Percentiles rank a stretch among this genome's conserved stretches.
Evolutionary conservation across 1,140 invertebrate genomes (phyloP).

Genomic region (Sitobion miscanthi): DNA sequence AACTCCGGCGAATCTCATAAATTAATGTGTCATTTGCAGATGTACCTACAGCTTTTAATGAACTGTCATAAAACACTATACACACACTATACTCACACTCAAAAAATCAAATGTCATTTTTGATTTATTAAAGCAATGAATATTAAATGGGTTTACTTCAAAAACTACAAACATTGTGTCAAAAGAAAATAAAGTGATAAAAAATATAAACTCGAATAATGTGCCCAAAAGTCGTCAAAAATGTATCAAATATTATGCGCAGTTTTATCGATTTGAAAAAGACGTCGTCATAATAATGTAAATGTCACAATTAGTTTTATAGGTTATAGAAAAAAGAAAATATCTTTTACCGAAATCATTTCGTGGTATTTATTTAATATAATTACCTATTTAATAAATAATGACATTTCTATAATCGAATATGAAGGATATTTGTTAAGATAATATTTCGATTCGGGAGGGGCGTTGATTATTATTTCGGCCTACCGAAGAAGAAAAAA

Average conservation of each 20-base stretch:
- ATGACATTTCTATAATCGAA: not conserved
- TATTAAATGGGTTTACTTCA: not conserved
- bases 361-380: not conserved
- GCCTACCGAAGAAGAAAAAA: not conserved
- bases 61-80: not conserved
- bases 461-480: not conserved
- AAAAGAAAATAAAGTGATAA: not conserved
- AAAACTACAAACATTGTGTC: not conserved
- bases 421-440: not conserved
- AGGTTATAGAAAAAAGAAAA: not conserved
- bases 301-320: not conserved
- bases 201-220: not conserved
- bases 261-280: not conserved
- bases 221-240: too few species aligned
- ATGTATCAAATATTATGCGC: not conserved
- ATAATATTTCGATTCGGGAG: not conserved
- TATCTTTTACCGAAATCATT: not conserved
- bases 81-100: not conserved
- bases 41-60: not conserved
- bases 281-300: not conserved
- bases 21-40: slow-evolving; percentile 6
- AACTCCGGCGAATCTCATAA: not conserved
- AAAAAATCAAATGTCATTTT: not conserved
- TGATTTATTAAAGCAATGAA: not conserved
- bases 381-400: not conserved